phyloP scores from a whole-genome alignment of 2,888 invertebrate genomes.

The Drosophila aldrichi region DNA sequence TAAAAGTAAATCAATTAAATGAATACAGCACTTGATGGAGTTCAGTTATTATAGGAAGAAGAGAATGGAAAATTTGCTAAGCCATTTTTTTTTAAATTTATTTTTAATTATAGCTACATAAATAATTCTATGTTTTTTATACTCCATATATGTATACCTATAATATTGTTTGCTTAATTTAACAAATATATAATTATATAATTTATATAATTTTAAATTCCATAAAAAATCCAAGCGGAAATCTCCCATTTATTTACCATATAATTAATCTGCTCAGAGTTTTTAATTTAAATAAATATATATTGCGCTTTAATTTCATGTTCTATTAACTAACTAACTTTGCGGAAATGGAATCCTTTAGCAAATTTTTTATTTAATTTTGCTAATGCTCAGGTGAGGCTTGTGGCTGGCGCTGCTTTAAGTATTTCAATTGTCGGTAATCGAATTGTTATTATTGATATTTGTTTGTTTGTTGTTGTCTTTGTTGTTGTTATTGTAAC shows the following conservation, averaged over 20 bases:
- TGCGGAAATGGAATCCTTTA: background rate
- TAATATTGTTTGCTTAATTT: background rate
- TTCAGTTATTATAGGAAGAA: background rate
- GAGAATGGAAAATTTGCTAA: too few species aligned
- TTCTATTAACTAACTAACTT: background rate
- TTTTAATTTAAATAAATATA: background rate
- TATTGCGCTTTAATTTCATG: background rate
- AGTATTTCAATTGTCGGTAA: slow-evolving; percentile 37
- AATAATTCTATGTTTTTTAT: background rate
- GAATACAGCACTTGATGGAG: background rate
- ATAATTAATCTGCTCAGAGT: background rate
- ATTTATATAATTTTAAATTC: background rate
- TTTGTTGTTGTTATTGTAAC: too few species aligned
- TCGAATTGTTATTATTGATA: slow-evolving; percentile 9
- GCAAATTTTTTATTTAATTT: slow-evolving; percentile 21
- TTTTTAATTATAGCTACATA: background rate
- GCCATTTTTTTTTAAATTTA: too few species aligned
- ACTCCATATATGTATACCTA: background rate
- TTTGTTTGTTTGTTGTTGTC: slow-evolving; percentile 23
- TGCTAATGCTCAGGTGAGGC: slow-evolving; percentile 30
- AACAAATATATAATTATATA: background rate
- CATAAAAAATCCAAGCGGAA: too few species aligned
- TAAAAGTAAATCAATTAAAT: background rate
- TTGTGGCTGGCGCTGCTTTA: slow-evolving; percentile 24
- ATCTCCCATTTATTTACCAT: too few species aligned